Evolutionary conservation across 2,888 invertebrate genomes (phyloP).

Genomic region (Pyrochroa serraticornis): DNA sequence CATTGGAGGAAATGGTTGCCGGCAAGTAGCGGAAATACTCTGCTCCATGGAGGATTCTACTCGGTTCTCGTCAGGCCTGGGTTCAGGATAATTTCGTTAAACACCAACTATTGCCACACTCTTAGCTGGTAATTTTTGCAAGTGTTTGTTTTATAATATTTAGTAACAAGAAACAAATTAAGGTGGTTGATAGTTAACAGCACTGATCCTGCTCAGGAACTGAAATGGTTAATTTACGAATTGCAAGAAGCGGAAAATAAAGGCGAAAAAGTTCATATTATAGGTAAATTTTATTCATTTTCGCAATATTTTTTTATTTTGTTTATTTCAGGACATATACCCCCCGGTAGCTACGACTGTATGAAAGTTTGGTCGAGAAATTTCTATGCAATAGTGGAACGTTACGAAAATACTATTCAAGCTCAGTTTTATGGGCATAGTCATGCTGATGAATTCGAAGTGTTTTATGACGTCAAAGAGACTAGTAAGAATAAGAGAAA

Average conservation of each 20-base stretch:
- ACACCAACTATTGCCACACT: constrained; percentile 94
- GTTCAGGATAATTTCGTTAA: constrained; percentile 88
- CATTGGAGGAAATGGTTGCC: constrained; percentile 94
- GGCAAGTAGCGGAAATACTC: constrained; percentile 74
- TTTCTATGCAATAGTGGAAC: constrained; percentile 84
- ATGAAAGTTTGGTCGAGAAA: constrained; percentile 94
- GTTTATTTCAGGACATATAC: constrained; percentile 76
- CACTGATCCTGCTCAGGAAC: constrained; percentile 92
- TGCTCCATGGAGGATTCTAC: constrained; percentile 88
- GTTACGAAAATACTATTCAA: constrained; percentile 86
- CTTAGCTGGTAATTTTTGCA: constrained; percentile 77
- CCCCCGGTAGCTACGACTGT: constrained; percentile 91
- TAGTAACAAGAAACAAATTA: constrained; percentile 23
- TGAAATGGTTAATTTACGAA: constrained; percentile 93
- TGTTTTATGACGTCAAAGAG: constrained; percentile 86
- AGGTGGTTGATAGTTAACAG: constrained; percentile 94
- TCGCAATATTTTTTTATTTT: not conserved
- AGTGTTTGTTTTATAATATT: not conserved
- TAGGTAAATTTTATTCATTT: constrained; percentile 61
- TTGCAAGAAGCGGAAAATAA: constrained; percentile 90
- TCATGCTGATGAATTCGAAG: constrained; percentile 91
- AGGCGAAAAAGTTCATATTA: constrained; percentile 94
- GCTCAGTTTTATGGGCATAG: constrained; percentile 95
- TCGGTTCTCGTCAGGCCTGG: constrained; percentile 87
- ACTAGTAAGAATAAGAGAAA: constrained; percentile 63